phyloP scores from a whole-genome alignment of 2,888 invertebrate genomes.

The Dendrolimus houi region DNA sequence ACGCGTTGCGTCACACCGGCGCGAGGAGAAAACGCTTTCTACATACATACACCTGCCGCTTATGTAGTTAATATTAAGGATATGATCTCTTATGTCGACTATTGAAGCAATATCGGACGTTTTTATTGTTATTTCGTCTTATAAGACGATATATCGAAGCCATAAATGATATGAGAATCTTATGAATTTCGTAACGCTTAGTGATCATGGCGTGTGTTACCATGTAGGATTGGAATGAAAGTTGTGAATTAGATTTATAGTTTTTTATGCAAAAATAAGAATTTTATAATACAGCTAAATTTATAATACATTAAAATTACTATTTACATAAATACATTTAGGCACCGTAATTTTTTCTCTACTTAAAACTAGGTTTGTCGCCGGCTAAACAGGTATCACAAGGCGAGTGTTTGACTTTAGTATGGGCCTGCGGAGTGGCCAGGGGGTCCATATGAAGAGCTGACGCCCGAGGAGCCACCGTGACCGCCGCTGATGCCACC shows the following conservation, averaged over 20 bases:
- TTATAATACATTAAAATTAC: constrained; percentile 73
- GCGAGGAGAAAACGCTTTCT: constrained; percentile 62
- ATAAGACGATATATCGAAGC: not conserved
- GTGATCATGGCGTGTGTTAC: constrained; percentile 2
- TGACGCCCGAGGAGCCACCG: constrained; percentile 53
- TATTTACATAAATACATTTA: constrained; percentile 78
- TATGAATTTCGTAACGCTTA: not conserved
- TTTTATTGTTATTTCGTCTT: not conserved
- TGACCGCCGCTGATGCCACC: constrained; percentile 27
- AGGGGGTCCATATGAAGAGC: constrained; percentile 80
- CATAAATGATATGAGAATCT: not conserved
- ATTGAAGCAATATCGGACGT: not conserved
- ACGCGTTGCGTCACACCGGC: constrained; percentile 41
- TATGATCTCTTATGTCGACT: not conserved
- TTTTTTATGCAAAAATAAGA: constrained; percentile 70
- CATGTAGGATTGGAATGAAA: constrained; percentile 9
- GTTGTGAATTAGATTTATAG: constrained; percentile 37
- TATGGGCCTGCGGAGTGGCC: constrained; percentile 83
- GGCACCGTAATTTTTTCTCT: constrained; percentile 77
- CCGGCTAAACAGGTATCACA: constrained; percentile 74
- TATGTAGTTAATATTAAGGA: constrained; percentile 12
- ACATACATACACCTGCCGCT: constrained; percentile 39
- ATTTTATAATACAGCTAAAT: constrained; percentile 71
- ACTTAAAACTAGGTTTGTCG: constrained; percentile 69
- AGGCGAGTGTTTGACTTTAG: constrained; percentile 54